Evolutionary conservation across 2,888 invertebrate genomes (phyloP).

Genomic region (Volucella inflata): DNA sequence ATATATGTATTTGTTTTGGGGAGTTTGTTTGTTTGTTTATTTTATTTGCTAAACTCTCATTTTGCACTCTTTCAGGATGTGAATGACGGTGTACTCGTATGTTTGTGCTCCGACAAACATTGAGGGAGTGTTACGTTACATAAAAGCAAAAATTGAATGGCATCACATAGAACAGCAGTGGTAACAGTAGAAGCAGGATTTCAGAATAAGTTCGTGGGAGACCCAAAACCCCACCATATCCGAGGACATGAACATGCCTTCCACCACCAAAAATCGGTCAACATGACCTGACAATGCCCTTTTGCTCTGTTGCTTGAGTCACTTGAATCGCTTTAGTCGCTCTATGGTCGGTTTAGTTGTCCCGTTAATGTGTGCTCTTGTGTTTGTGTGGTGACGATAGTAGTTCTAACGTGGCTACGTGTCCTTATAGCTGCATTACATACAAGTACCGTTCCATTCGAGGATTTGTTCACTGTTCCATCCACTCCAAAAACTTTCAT

Average conservation of each 20-base stretch:
- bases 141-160: slow-evolving; percentile 56
- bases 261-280: slow-evolving; percentile 29
- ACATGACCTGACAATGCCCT: slow-evolving; percentile 48
- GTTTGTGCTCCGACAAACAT: slow-evolving; percentile 25
- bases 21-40: background rate
- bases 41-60: background rate
- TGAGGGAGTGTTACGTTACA: slow-evolving; percentile 29
- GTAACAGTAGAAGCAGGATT: slow-evolving; percentile 4
- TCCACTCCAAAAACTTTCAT: slow-evolving; percentile 42
- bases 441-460: slow-evolving; percentile 47
- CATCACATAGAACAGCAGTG: slow-evolving; percentile 31
- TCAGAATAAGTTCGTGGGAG: slow-evolving; percentile 42
- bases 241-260: slow-evolving; percentile 9
- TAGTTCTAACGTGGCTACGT: slow-evolving; percentile 37
- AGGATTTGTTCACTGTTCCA: slow-evolving; percentile 36
- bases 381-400: slow-evolving; percentile 51
- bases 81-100: background rate
- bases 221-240: background rate
- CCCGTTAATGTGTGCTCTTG: slow-evolving; percentile 16
- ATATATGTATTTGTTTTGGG: slow-evolving; percentile 20
- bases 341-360: background rate
- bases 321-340: background rate
- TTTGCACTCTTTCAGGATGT: slow-evolving; percentile 5
- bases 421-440: slow-evolving; percentile 49
- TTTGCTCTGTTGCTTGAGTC: slow-evolving; percentile 5